Base-by-base conservation (phyloP, 1,140 invertebrate genomes). In the Aphidius gifuensis region DNA sequence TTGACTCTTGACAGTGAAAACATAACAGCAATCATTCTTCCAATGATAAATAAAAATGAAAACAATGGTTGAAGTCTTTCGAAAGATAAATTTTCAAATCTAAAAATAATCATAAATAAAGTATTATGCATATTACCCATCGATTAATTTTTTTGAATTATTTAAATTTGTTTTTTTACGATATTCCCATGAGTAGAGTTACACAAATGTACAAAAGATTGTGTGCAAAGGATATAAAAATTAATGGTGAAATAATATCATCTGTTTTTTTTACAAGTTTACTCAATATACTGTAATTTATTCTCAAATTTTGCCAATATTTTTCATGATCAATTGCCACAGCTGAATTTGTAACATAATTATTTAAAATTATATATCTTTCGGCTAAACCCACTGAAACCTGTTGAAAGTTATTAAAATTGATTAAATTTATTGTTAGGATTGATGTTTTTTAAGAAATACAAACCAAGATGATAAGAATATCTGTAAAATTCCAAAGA, bases 171-270 rank as follows among this genome's bases (percentile, higher is more conserved):
- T 16, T 23, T 51, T 68, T 79, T 83, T 76, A 91, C 90, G 87
- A 85, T 42, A 91, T 74, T 59, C 86, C 89, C 66, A 89, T 86
- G 2, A 90, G 82, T 11, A 91, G 81, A 69, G 91, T 88, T 0
- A 89, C 74, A 55, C 89, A 88, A 40, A 90, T 87, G 53, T 89
- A 90, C 67, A 89, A 90, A 0, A 90, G 73, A 74, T 90, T 90
- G 62, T 86, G 87, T 3, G 82, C 83, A 61, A 88, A 90, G 0
- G 88, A 89, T 6, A 89, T 69, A 3, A 90, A 74, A 6, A 88
- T 82, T 3, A 90, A 80, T 0, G 79, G 71, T 0, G 86, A 85
- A 45, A 88, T 77, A 43, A 81, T 69, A 32, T 83, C 71, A 65
- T 88, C 86, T 9, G 86, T 74, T 49, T 76, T 77, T 64, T 82